Conservation (phyloP, 1,140 invertebrate genomes). For the Augochlora pura region DNA sequence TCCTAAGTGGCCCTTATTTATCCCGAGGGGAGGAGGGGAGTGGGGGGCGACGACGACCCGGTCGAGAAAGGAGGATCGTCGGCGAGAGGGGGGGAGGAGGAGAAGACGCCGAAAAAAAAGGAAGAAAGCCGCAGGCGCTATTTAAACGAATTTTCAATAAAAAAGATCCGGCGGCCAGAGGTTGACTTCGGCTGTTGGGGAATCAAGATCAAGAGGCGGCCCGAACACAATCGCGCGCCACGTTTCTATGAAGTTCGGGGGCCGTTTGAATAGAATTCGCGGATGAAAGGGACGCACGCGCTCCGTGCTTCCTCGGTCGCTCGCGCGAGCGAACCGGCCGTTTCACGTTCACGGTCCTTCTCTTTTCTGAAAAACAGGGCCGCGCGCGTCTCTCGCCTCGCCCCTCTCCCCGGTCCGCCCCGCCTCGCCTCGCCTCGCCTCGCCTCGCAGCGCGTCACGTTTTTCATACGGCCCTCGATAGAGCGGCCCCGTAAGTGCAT, state of each 20-base stretch:
- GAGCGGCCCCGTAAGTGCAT: slow-evolving; percentile 68
- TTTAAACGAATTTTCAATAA: slow-evolving; percentile 46
- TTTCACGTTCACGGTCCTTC: slow-evolving; percentile 20
- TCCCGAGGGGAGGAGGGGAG: too few relatives aligned
- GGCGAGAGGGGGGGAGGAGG: neutral
- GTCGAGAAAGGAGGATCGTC: neutral
- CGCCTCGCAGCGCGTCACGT: slow-evolving; percentile 40
- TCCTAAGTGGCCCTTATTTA: neutral
- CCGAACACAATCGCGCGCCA: slow-evolving; percentile 46
- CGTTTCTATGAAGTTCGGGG: slow-evolving; percentile 50
- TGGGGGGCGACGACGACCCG: too few relatives aligned
- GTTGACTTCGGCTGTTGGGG: slow-evolving; percentile 51
- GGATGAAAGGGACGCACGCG: slow-evolving; percentile 68
- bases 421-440: too few relatives aligned
- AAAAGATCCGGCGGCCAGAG: slow-evolving; percentile 26
- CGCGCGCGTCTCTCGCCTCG: slow-evolving; percentile 1
- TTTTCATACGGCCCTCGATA: slow-evolving; percentile 63
- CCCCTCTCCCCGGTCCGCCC: too few relatives aligned
- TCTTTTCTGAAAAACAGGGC: slow-evolving; percentile 54
- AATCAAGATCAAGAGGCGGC: slow-evolving; percentile 54
- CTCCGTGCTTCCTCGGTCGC: slow-evolving; percentile 12
- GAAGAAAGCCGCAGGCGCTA: slow-evolving; percentile 16
- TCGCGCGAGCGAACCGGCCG: neutral
- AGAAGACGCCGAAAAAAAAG: neutral
- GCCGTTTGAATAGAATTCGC: slow-evolving; percentile 65